Base-by-base conservation (phyloP, 1,140 invertebrate genomes). In the Cecropterus lyciades region DNA sequence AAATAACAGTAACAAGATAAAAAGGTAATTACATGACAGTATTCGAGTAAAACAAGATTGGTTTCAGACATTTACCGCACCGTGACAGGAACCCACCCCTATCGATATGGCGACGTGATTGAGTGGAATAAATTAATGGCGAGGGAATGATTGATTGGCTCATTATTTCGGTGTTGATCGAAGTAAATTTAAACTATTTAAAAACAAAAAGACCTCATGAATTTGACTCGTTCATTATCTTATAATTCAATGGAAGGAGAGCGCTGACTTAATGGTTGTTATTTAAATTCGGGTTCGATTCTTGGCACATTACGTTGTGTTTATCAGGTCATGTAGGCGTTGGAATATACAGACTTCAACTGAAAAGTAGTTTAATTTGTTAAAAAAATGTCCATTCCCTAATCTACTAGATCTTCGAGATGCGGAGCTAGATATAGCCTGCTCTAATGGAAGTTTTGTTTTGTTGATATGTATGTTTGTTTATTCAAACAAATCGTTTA, bases 131-230 rank as follows among this genome's bases (percentile, higher is more conserved):
- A 51, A 30, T 51, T 30, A 20, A 30, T 51, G 24, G 30, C 20
- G 24, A 51, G 9, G 7, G 24, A 30, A 51, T 51, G 48, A 51
- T 51, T 51, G 48, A 51, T 51, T 27, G 48, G 10, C 48, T 51
- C 48, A 30, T 51, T 51, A 51, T 14, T 3, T 7, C 8, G 13
- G n/a, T 27, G 20, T 14, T 27, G 16, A 51, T 51, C 24, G 46
- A 51, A 30, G 15, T 30, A 13, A 30, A 30, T 51, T 30, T 51
- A 9, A 30, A 30, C 48, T 51, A 51, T 51, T 51, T 49, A 24
- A 24, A 51, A 27, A 43, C 40, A 43, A 43, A 43, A 40, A 13
- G 10, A n/a, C 6, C 9, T 40, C 37, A 40, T 5, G 11, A 11
- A 43, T 43, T 14, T 14, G 40, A 13, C 6, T 14, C 13, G 13